Evolutionary conservation across 2,113 vertebrate species (phyloP), one percentile per base, ranked within the genome.

Genomic region (Rissa tridactyla): DNA sequence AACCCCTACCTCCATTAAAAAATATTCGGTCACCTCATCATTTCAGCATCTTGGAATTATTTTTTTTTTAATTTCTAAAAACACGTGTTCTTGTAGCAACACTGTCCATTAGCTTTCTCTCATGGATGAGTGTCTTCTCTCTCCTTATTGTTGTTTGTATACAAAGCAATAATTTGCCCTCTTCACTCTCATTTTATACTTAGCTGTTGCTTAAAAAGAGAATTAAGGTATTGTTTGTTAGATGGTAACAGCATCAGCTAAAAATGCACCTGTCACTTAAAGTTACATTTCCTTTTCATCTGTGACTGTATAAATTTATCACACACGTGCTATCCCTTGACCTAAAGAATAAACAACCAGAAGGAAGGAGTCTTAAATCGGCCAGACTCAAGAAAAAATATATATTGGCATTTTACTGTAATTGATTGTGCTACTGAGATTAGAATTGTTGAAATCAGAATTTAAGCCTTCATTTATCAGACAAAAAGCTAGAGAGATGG

Each of bases 391-490:
- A 40, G 57, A 47, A 93, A 94, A 88, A 92, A 94, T 42, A 96
- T 78, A 66, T 96, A 95, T 94, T 92, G 93, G 58, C 68, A 91
- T 96, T 96, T 96, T 95, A 92, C 60, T 84, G 82, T 94, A 97
- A 98, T 96, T 92, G 89, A 97, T 96, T 86, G 82, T 95, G 66
- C 68, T 91, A 87, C 85, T 94, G 93, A 96, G 92, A 96, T 97
- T 97, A 96, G 96, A 95, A 96, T 84, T 94, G 90, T 97, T 95
- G 94, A 97, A 97, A 97, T 82, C 72, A 96, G 94, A 97, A 97
- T 94, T 95, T 92, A 94, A 96, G 91, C 80, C 73, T 92, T 92
- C 91, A 97, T 97, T 97, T 96, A 97, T 98, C 94, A 96, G 90
- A 86, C 47, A 83, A 92, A 96, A 94, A 96, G 90, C 94, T 96